Evolutionary conservation across 2,113 vertebrate genomes (phyloP), one percentile per base, ranked within the genome.

Genomic region (Ursus arctos): DNA sequence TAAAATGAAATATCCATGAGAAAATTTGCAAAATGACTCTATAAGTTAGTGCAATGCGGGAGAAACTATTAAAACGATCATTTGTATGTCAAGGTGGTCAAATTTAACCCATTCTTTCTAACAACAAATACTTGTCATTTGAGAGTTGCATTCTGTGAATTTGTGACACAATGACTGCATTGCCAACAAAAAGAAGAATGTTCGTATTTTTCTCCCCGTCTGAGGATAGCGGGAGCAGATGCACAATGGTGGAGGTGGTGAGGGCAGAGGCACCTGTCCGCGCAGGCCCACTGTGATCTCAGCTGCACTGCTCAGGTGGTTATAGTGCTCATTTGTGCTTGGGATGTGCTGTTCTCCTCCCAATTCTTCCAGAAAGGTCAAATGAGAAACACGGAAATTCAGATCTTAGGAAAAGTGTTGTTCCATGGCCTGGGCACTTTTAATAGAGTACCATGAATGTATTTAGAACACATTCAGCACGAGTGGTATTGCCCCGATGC

Each of bases 251-350:
- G 28, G 55, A 0, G 0, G 13, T 0, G 28, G 28, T 24, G 43
- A 82, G 61, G 4, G 1, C 1, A 7, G 22, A 57, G 19, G 57
- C 4, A 21, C 28, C 28, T 19, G 26, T 9, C 65, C 15, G n/a
- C 3, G 0, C 21, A 2, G 1, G 16, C 21, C 55, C 21, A 85
- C 79, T 43, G 1, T 31, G 6, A 3, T 0, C 7, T 40, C 49
- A 10, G 49, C 8, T 3, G 26, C 8, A 3, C 12, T 19, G 55
- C 13, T 33, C n/a, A 2, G 53, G 24, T 24, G 4, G 31, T 26
- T 40, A 28, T 1, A 51, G 14, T 21, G 31, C 36, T 11, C 8
- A 1, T 40, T 8, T 80, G 22, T 51, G 9, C 81, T 81, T 67
- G 33, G 59, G 33, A n/a, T 31, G 26, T 65, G 24, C 22, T 40